phyloP scores from a whole-genome alignment of 2,113 vertebrate genomes.

The Taurulus bubalis region DNA sequence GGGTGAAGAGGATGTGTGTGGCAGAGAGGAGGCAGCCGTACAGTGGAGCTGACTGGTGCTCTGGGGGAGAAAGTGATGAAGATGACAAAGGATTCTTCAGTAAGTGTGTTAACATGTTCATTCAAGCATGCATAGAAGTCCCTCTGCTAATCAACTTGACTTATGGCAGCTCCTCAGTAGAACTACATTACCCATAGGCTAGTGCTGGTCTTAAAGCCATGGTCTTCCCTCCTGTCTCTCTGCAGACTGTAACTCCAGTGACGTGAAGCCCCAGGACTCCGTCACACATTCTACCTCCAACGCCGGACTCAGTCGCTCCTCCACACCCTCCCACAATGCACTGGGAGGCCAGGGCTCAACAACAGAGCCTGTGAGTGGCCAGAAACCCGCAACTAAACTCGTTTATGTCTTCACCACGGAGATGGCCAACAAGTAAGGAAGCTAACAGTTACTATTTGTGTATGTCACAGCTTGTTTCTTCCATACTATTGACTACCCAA shows the following conservation, averaged over 20 bases:
- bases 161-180: conserved; percentile 9
- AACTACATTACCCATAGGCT: conserved; percentile 47
- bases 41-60: conserved; percentile 88
- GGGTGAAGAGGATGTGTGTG: conserved; percentile 87
- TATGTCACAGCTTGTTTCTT: background rate
- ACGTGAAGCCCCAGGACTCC: conserved; percentile 92
- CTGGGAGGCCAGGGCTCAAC: conserved; percentile 87
- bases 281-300: conserved; percentile 91
- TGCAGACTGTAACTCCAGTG: conserved; percentile 95
- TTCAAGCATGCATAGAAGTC: conserved; percentile 34
- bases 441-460: background rate
- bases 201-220: conserved; percentile 27
- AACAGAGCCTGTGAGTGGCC: conserved; percentile 87
- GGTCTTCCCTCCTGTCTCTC: conserved; percentile 27
- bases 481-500: background rate
- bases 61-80: conserved; percentile 87
- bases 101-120: conserved; percentile 67
- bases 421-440: conserved; percentile 98
- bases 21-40: conserved; percentile 86
- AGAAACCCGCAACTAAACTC: conserved; percentile 95
- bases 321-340: conserved; percentile 93
- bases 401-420: conserved; percentile 99
- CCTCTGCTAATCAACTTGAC: conserved; percentile 39
- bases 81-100: conserved; percentile 85
- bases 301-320: conserved; percentile 80